These are phyloP conservation scores for Leucosticte australis DNA, from an alignment of 2,113 vertebrate genomes.

Conservation along the genomic window DNA sequence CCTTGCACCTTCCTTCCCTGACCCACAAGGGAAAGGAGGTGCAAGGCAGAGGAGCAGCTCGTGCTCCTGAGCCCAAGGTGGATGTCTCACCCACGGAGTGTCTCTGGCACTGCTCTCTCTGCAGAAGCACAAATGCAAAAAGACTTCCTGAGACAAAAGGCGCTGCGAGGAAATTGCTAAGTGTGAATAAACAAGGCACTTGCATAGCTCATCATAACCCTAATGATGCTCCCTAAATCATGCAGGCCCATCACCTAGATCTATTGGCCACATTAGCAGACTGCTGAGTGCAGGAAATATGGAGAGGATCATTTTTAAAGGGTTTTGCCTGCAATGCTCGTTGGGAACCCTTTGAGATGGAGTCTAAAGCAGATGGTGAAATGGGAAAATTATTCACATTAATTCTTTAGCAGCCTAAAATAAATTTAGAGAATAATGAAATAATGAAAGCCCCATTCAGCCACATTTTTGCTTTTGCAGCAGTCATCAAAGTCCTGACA, in stretches of 20 bases:
- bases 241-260: constrained; percentile 34
- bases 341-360: constrained; percentile 14
- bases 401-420: constrained; percentile 22
- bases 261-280: constrained; percentile 47
- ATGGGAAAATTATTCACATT: constrained; percentile 44
- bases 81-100: not conserved
- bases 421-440: constrained; percentile 12
- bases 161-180: not conserved
- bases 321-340: not conserved
- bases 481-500: not conserved
- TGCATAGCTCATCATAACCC: constrained; percentile 49
- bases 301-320: constrained; percentile 36
- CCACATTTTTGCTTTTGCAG: not conserved
- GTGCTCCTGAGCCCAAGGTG: not conserved
- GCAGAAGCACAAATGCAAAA: not conserved
- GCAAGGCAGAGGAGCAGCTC: not conserved
- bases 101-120: not conserved
- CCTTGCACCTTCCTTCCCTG: too few relatives aligned
- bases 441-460: not conserved
- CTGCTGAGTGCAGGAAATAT: constrained; percentile 39
- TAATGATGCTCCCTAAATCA: constrained; percentile 56
- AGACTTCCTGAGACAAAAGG: not conserved
- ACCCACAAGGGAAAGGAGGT: fast-evolving
- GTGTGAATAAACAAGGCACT: constrained; percentile 54
- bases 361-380: constrained; percentile 50